A percentile compares a stretch with the other conserved stretches of the same genome.
phyloP scores from a whole-genome alignment of 1,140 invertebrate species.

The Linepithema humile region DNA sequence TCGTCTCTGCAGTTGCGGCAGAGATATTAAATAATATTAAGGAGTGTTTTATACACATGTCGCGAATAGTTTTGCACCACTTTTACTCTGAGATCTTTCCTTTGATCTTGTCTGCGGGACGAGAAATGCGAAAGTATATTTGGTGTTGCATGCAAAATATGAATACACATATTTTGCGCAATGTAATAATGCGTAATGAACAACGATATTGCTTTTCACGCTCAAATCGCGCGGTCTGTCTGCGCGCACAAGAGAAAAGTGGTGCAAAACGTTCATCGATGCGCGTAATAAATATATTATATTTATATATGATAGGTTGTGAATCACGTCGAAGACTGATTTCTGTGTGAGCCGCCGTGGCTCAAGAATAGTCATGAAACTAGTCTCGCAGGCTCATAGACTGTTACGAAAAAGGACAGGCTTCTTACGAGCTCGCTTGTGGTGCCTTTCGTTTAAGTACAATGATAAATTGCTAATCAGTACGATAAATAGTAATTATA shows the following conservation, averaged over 20 bases:
- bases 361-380: constrained; percentile 83
- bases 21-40: constrained; percentile 8
- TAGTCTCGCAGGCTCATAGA: constrained; percentile 81
- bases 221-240: too few relatives aligned
- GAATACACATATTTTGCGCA: too few relatives aligned
- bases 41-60: neutral
- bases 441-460: constrained; percentile 80
- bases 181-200: too few relatives aligned
- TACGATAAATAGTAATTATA: constrained; percentile 51
- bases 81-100: neutral
- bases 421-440: constrained; percentile 72
- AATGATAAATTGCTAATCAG: constrained; percentile 56
- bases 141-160: neutral
- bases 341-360: constrained; percentile 73
- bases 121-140: neutral
- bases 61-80: constrained; percentile 16
- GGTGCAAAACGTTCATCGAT: constrained; percentile 19
- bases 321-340: constrained; percentile 67
- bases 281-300: constrained; percentile 44
- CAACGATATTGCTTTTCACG: too few relatives aligned
- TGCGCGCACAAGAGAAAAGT: too few relatives aligned
- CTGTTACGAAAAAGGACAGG: constrained; percentile 60
- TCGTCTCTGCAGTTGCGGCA: neutral
- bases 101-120: neutral
- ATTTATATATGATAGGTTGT: constrained; percentile 46